Percentiles rank a stretch among this genome's conserved stretches.
These are phyloP conservation scores for Sigmodon hispidus DNA, from an alignment of 2,113 vertebrate species.

Conservation along the genomic window DNA sequence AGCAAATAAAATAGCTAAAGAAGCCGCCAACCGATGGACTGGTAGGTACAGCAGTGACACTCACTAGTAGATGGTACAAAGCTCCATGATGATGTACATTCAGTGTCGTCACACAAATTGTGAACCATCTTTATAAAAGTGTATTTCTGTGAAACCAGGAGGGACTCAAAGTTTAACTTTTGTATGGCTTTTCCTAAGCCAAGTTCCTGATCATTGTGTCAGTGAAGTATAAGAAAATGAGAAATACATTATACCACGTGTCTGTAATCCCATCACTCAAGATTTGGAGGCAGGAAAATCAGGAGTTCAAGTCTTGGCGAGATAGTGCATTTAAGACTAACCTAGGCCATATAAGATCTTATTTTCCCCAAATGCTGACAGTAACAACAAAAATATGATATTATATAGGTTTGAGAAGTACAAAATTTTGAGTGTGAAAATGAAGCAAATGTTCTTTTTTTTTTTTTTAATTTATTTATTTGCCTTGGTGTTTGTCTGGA, in stretches of 20 bases:
- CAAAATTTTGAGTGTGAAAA: neutral
- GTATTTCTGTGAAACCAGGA: slow-evolving; percentile 23
- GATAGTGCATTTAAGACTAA: neutral
- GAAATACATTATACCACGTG: neutral
- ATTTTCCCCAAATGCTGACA: neutral
- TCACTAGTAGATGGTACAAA: neutral
- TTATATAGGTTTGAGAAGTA: neutral
- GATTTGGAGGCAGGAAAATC: neutral
- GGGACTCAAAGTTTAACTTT: slow-evolving; percentile 27
- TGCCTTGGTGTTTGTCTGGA: no score
- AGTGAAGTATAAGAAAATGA: neutral
- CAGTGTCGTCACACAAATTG: neutral
- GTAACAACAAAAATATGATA: neutral
- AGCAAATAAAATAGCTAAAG: slow-evolving; percentile 92
- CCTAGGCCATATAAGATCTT: neutral
- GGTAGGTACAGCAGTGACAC: slow-evolving; percentile 85
- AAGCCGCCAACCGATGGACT: slow-evolving; percentile 97
- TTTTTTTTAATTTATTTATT: no score
- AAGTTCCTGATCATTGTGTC: neutral
- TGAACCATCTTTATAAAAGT: neutral
- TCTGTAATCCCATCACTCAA: neutral
- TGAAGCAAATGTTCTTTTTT: no score
- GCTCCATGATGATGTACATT: neutral
- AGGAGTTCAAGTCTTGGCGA: neutral
- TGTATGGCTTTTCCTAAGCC: neutral